Percentiles rank a stretch among this genome's conserved stretches.
Evolutionary conservation across 1,140 invertebrate genomes (phyloP).

Genomic region (Tyrophagus putrescentiae): DNA sequence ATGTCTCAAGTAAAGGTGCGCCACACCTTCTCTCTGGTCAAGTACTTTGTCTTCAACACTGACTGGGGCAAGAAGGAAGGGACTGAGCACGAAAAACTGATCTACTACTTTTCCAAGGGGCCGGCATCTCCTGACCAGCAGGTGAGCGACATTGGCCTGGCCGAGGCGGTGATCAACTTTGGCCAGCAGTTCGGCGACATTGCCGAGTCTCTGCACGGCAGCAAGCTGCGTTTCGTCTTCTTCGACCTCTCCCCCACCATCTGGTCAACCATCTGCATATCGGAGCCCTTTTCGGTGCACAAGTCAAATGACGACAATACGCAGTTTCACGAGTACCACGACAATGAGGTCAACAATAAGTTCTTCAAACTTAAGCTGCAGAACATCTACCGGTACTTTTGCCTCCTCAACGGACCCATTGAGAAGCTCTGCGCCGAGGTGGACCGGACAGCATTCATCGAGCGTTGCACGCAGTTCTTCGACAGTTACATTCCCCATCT

Average conservation of each 20-base stretch:
- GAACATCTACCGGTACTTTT: constrained; percentile 20
- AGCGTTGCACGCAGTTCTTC: constrained; percentile 13
- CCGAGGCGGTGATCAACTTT: constrained; percentile 22
- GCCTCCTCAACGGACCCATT: constrained; percentile 18
- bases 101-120: constrained; percentile 16
- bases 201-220: constrained; percentile 18
- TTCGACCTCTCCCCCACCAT: constrained; percentile 14
- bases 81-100: constrained; percentile 17
- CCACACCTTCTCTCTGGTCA: background rate
- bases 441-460: background rate
- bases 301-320: constrained; percentile 10
- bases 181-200: constrained; percentile 19
- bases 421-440: background rate
- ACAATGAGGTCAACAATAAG: constrained; percentile 18
- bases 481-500: constrained; percentile 14
- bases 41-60: constrained; percentile 20
- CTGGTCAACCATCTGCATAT: constrained; percentile 17
- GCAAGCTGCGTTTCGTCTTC: constrained; percentile 13
- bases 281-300: constrained; percentile 11
- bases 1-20: constrained; percentile 15
- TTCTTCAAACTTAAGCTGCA: constrained; percentile 18
- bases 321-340: constrained; percentile 16
- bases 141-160: constrained; percentile 16
- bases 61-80: constrained; percentile 20
- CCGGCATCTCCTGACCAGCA: background rate